Evolutionary conservation across 2,888 invertebrate genomes (phyloP), one percentile per base, ranked within the genome.

Genomic region (Carterocephalus palaemon): DNA sequence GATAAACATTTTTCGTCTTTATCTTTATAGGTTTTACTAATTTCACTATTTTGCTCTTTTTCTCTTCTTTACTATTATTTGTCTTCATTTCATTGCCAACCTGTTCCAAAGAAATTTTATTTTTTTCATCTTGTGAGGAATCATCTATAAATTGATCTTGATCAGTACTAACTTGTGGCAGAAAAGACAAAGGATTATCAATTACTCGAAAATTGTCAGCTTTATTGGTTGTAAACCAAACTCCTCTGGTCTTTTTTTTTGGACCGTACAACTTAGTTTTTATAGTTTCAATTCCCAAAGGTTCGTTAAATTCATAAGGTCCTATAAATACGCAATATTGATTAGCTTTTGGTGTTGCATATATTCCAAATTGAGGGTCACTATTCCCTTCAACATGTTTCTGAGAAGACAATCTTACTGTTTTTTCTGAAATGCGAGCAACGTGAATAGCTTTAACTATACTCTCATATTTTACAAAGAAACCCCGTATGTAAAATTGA

Each of bases 401-500:
- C 49, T 76, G 72, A 23, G 73, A 72, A 23, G 78, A 83, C 36
- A 89, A 59, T 48, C 83, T 66, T 4, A 90, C 82, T 2, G 89
- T 89, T 71, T 83, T 84, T 3, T 70, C 65, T 8, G 77, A 70
- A n/a, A 66, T 53, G 45, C 79, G 71, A 4, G 89, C 86, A 26
- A 88, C 79, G 48, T 75, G 69, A 19, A 88, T 81, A 17, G 88
- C 80, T 49, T 76, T 78, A 29, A 82, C 56, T 52, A 90, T 74
- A 58, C 88, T 85, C 45, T 82, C 86, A 59, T 79, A 70, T 64
- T 86, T 88, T 1, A 90, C 88, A 42, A 88, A 87, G 59, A 88
- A 89, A 1, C 88, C 81, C 57, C 74, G 82, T 28, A 72, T 75
- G 46, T 69, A 72, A 58, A 90, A 88, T 39, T 81, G 72, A 33